A percentile compares a stretch with the other conserved stretches of the same genome.
These are phyloP conservation scores for Gouania willdenowi DNA, from an alignment of 2,797 vertebrate genomes.

Conservation along the genomic window DNA sequence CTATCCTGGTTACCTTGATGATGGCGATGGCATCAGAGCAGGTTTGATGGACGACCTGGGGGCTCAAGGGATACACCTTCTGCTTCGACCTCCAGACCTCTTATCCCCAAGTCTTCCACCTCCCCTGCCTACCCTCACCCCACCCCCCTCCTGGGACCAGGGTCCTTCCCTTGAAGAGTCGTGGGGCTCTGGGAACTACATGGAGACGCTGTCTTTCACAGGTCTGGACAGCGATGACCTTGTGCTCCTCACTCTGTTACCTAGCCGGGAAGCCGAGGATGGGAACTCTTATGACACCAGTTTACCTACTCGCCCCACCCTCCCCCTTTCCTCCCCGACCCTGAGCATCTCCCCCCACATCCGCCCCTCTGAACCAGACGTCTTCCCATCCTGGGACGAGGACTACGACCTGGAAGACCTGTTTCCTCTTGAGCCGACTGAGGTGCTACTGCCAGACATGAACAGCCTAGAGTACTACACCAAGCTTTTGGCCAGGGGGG, in stretches of 20 bases:
- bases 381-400: constrained; percentile 38
- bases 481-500: constrained; percentile 45
- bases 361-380: constrained; percentile 33
- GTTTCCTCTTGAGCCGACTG: constrained; percentile 48
- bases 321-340: constrained; percentile 46
- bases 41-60: constrained; percentile 41
- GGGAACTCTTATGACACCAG: constrained; percentile 75
- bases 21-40: constrained; percentile 14
- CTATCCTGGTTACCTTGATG: constrained; percentile 31
- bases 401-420: constrained; percentile 65
- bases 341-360: constrained; percentile 30
- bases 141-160: constrained; percentile 65
- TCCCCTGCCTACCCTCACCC: constrained; percentile 70
- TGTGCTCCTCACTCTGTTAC: constrained; percentile 62
- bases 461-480: constrained; percentile 73
- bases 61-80: constrained; percentile 76
- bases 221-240: constrained; percentile 72
- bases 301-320: constrained; percentile 79
- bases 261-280: constrained; percentile 52
- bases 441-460: constrained; percentile 65
- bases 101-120: constrained; percentile 73
- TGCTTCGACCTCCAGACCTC: constrained; percentile 73
- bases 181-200: constrained; percentile 82
- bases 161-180: constrained; percentile 73
- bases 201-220: constrained; percentile 80